Evolutionary conservation across 1,140 invertebrate species (phyloP).

Genomic region (Drosophila elegans): DNA sequence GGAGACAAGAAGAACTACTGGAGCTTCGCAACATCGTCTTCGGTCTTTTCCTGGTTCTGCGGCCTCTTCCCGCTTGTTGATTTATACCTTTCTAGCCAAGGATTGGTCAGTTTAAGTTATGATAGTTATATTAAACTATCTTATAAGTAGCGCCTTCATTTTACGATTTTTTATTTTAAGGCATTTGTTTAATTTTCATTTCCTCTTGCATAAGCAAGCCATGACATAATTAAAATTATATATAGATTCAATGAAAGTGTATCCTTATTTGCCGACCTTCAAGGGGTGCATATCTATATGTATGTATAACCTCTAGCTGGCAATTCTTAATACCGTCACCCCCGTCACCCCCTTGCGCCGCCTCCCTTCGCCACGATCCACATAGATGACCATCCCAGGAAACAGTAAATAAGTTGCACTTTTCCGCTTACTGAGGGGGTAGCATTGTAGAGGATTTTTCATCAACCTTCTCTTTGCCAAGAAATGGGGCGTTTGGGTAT

Average conservation of each 20-base stretch:
- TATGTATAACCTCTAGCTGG: constrained; percentile 5
- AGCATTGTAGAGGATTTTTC: constrained; percentile 18
- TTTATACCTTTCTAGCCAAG: constrained; percentile 12
- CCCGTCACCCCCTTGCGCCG: constrained; percentile 10
- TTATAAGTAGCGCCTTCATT: constrained; percentile 9
- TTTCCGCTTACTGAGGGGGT: constrained; percentile 53
- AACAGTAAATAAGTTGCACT: constrained; percentile 79
- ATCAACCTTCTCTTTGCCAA: constrained; percentile 10
- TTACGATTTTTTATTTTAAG: constrained; percentile 1
- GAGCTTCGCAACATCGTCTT: constrained; percentile 12
- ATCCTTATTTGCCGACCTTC: constrained; percentile 6
- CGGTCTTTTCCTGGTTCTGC: not conserved
- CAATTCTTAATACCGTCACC: too few species aligned
- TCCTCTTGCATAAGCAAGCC: constrained; percentile 1
- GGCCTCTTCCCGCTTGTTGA: constrained; percentile 12
- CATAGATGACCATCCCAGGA: constrained; percentile 25
- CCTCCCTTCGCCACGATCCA: not conserved
- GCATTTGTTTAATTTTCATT: constrained; percentile 1
- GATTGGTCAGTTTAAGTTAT: constrained; percentile 20
- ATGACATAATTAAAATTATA: constrained; percentile 10
- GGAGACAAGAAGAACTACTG: constrained; percentile 34
- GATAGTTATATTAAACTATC: constrained; percentile 18
- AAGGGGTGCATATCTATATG: constrained; percentile 1
- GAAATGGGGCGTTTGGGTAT: constrained; percentile 25
- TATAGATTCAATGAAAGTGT: not conserved